Evolutionary conservation across 2,797 vertebrate species (phyloP), one percentile per base, ranked within the genome.

Genomic region (Oreortyx pictus): DNA sequence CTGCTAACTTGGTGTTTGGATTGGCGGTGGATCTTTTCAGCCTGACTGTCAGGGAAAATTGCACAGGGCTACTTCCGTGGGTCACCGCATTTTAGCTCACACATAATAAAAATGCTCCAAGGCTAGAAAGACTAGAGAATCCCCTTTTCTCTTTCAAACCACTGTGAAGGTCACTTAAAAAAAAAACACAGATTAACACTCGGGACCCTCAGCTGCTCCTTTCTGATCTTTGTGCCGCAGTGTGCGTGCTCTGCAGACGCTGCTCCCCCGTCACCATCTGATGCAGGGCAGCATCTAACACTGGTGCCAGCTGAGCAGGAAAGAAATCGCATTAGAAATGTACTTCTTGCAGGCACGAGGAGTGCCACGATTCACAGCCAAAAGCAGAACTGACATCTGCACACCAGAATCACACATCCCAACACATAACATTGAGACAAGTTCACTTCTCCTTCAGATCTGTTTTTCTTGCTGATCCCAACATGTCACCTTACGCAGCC

Each of bases 171-270:
- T 65, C 54, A 35, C 71, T 68, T 67, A 35, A 74, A 74, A 68
- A 60, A 18, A 41, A 14, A 1, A 37, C 14, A 1, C 7, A 41
- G 39, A 52, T 9, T 37, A 68, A 52, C 47, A 12, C 73, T 44
- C 24, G 46, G 18, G 8, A 83, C 14, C 9, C 20, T 57, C 47
- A 54, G 5, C 37, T 19, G 68, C 49, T 72, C 73, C 54, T 82
- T 57, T 35, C 11, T 49, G 88, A 67, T 71, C 41, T 19, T 20
- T 52, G 65, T 16, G 6, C 7, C 39, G 70, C 72, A 71, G 57
- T 0, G 4, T 0, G 39, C 12, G 2, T 44, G 43, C 59, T 43
- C 64, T 39, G 7, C 54, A 18, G 6, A 2, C 14, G 43, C 73
- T 67, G 29, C 49, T 50, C 52, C 43, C 41, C 90, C 68, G n/a